A percentile compares a stretch with the other conserved stretches of the same genome.
phyloP scores from a whole-genome alignment of 2,888 invertebrate species.

The Leucophenga maculata region DNA sequence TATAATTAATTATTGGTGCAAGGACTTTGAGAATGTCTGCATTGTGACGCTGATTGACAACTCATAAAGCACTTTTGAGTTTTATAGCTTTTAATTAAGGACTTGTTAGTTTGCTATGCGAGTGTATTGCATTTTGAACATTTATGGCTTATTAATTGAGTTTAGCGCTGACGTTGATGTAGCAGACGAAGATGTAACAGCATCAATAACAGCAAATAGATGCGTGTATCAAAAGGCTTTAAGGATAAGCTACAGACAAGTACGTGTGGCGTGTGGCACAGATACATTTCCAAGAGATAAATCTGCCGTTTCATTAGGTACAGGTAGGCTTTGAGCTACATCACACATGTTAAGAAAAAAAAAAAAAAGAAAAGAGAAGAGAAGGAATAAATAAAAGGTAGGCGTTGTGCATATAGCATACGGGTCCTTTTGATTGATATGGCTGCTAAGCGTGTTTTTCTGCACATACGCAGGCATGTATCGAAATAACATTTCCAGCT shows the following conservation, averaged over 20 bases:
- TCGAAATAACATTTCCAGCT: slow-evolving; percentile 54
- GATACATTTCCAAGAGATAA: too few relatives aligned
- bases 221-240: too few relatives aligned
- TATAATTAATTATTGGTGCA: slow-evolving; percentile 16
- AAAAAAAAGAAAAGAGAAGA: not conserved
- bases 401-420: slow-evolving; percentile 11
- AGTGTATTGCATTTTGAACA: not conserved
- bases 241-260: too few relatives aligned
- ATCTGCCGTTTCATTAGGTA: not conserved
- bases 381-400: too few relatives aligned
- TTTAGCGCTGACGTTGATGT: not conserved
- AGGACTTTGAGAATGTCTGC: not conserved
- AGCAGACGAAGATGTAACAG: not conserved
- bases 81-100: slow-evolving; percentile 10
- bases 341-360: not conserved
- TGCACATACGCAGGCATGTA: not conserved
- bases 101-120: not conserved
- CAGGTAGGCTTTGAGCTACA: not conserved
- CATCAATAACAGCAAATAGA: not conserved
- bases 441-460: slow-evolving; percentile 62
- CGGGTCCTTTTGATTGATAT: slow-evolving; percentile 57
- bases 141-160: slow-evolving; percentile 7
- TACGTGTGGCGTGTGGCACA: too few relatives aligned
- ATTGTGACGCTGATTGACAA: not conserved
- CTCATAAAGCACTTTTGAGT: slow-evolving; percentile 7